phyloP scores from a whole-genome alignment of 2,888 invertebrate species.

The Rapana venosa region DNA sequence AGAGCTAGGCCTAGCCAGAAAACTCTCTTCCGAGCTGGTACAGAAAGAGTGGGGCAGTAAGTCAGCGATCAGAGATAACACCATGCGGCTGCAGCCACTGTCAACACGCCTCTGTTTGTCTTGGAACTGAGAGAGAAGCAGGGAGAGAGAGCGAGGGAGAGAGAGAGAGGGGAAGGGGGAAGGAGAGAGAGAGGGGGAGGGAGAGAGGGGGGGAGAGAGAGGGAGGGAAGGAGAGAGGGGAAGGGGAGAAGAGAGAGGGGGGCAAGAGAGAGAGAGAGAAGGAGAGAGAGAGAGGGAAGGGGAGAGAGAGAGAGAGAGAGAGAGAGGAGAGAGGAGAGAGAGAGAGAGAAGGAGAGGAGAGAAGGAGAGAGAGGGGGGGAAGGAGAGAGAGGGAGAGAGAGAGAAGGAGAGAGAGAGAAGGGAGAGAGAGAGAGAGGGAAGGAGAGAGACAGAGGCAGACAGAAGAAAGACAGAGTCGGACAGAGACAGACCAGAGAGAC shows the following conservation, averaged over 20 bases:
- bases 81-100: too few relatives aligned
- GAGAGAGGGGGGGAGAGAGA: background rate
- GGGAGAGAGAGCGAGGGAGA: too few relatives aligned
- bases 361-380: background rate
- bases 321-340: background rate
- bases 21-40: too few relatives aligned
- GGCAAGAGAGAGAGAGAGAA: background rate
- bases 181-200: background rate
- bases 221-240: background rate
- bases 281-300: background rate
- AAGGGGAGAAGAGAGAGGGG: background rate
- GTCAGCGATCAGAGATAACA: too few relatives aligned
- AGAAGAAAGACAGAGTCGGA: background rate
- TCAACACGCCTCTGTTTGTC: too few relatives aligned
- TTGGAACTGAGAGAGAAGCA: background rate
- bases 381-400: background rate
- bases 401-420: background rate
- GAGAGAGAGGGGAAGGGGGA: background rate
- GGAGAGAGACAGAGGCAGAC: background rate
- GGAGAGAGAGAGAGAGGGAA: background rate
- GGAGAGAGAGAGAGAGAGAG: slow-evolving; percentile 8
- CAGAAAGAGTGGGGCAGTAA: too few relatives aligned
- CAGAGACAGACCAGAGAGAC: background rate
- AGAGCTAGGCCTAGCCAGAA: too few relatives aligned
- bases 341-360: background rate